A percentile compares a stretch with the other conserved stretches of the same genome.
These are phyloP conservation scores for Takifugu flavidus DNA, from an alignment of 2,113 vertebrate species.

Conservation along the genomic window DNA sequence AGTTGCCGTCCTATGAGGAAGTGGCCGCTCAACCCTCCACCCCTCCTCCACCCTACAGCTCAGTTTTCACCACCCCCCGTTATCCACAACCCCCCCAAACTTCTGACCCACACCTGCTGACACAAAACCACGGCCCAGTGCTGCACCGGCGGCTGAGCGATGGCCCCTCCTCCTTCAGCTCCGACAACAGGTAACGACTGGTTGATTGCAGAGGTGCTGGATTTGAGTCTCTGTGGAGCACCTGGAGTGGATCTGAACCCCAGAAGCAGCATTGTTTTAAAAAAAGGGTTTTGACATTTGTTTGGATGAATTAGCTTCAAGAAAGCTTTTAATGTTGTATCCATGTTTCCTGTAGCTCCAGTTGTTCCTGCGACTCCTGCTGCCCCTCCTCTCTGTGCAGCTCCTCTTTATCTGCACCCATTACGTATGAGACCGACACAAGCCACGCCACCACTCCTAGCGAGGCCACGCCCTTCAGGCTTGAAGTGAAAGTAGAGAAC, in stretches of 20 bases:
- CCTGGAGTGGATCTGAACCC: too few species aligned
- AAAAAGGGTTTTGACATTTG: too few species aligned
- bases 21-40: slow-evolving; percentile 88
- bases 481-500: slow-evolving; percentile 44
- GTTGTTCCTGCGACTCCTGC: slow-evolving; percentile 86
- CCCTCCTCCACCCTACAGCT: slow-evolving; percentile 88
- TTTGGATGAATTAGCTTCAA: too few species aligned
- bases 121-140: slow-evolving; percentile 43
- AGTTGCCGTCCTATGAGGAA: slow-evolving; percentile 93
- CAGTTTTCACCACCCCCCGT: slow-evolving; percentile 65
- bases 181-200: slow-evolving; percentile 72
- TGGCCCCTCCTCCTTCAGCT: slow-evolving; percentile 78
- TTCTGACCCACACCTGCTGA: slow-evolving; percentile 57
- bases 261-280: too few species aligned
- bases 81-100: slow-evolving; percentile 63
- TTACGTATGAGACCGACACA: slow-evolving; percentile 81
- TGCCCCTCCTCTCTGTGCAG: slow-evolving; percentile 84
- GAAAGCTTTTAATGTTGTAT: not conserved
- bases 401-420: slow-evolving; percentile 77
- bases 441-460: slow-evolving; percentile 76
- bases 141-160: slow-evolving; percentile 68
- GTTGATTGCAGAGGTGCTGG: not conserved
- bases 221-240: not conserved
- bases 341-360: slow-evolving; percentile 61
- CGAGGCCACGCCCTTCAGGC: slow-evolving; percentile 49